Evolutionary conservation across 1,140 invertebrate genomes (phyloP).

Genomic region (Achroia grisella): DNA sequence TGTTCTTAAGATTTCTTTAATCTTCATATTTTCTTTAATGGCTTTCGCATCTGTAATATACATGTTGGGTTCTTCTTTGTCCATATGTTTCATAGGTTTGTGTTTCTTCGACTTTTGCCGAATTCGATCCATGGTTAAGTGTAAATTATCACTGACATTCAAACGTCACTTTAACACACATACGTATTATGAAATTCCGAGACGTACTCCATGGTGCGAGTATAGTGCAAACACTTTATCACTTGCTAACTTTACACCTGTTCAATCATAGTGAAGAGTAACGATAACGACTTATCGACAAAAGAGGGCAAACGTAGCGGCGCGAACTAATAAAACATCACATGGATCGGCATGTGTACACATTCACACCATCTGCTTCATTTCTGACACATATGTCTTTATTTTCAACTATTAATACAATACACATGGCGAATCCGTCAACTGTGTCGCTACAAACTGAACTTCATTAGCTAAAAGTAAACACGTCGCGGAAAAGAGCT

Average conservation of each 20-base stretch:
- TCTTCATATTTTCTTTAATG: constrained; percentile 59
- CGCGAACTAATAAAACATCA: constrained; percentile 19
- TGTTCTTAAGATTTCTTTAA: constrained; percentile 55
- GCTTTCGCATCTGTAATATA: constrained; percentile 49
- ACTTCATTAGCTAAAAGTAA: constrained; percentile 11
- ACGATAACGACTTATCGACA: constrained; percentile 43
- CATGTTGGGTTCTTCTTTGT: constrained; percentile 27
- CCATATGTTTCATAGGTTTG: constrained; percentile 26
- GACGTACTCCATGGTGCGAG: too few relatives aligned
- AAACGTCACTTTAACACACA: constrained; percentile 9
- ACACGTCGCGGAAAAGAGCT: constrained; percentile 8
- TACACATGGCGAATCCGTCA: too few relatives aligned
- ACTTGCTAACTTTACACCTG: constrained; percentile 40
- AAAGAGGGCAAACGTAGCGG: constrained; percentile 18
- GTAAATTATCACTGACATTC: not conserved
- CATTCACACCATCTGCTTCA: not conserved
- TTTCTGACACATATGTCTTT: too few relatives aligned
- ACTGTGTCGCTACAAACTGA: too few relatives aligned
- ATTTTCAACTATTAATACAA: too few relatives aligned
- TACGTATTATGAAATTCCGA: not conserved
- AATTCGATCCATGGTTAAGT: constrained; percentile 43
- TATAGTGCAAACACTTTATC: constrained; percentile 26
- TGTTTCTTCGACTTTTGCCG: constrained; percentile 51
- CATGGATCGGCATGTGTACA: not conserved
- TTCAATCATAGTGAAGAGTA: constrained; percentile 44